Conservation (phyloP, 2,888 invertebrate species). For the Coelopa pilipes region DNA sequence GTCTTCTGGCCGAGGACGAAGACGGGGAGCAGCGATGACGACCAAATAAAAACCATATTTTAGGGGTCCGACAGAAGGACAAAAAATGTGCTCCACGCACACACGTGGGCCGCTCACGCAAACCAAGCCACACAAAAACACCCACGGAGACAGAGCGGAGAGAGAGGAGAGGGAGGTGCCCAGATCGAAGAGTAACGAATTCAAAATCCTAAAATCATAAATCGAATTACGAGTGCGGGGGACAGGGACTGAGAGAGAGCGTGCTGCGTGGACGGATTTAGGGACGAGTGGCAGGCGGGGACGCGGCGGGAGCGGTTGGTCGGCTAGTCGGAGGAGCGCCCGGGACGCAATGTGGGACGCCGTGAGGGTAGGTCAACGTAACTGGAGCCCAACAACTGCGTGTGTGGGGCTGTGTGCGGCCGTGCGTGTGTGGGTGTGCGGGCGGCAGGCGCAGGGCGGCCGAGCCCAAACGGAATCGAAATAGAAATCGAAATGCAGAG, state of each 20-base stretch:
- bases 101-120: not conserved
- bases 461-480: slow-evolving; percentile 13
- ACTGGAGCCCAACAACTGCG: not conserved
- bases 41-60: not conserved
- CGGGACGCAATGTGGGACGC: not conserved
- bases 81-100: not conserved
- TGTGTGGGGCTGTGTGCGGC: not conserved
- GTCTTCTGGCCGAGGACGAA: too few relatives aligned
- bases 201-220: slow-evolving; percentile 24
- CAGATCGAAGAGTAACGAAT: slow-evolving; percentile 17
- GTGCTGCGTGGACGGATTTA: not conserved
- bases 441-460: slow-evolving; percentile 7
- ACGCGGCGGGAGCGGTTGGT: too few relatives aligned
- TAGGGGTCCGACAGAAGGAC: not conserved
- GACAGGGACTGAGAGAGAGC: not conserved
- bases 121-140: not conserved
- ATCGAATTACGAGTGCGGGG: slow-evolving; percentile 17
- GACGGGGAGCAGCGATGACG: too few relatives aligned
- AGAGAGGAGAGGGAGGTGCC: not conserved
- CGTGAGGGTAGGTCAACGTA: slow-evolving; percentile 23
- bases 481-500: slow-evolving; percentile 18
- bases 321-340: not conserved
- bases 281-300: not conserved
- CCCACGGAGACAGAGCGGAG: not conserved
- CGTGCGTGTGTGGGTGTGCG: not conserved